phyloP scores from a whole-genome alignment of 2,888 invertebrate species.

The Chaitophorus viminalis region DNA sequence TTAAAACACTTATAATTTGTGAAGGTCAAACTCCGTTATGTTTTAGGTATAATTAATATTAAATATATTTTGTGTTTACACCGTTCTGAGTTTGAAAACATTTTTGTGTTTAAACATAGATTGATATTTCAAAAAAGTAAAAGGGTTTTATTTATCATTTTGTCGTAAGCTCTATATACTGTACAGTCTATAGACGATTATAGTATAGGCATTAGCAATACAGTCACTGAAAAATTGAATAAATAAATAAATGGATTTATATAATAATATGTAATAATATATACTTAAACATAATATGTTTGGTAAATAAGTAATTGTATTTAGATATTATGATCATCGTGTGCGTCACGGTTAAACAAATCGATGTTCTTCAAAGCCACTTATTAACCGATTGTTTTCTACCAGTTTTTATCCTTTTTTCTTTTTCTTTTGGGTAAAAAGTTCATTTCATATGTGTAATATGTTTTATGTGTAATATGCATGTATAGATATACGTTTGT shows the following conservation, averaged over 20 bases:
- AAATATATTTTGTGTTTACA: constrained; percentile 13
- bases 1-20: not conserved
- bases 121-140: not conserved
- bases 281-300: too few relatives aligned
- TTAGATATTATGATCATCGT: not conserved
- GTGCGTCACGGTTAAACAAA: not conserved
- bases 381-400: not conserved
- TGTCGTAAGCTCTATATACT: not conserved
- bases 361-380: not conserved
- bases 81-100: not conserved
- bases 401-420: not conserved
- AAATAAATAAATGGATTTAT: constrained; percentile 3
- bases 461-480: not conserved
- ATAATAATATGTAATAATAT: too few relatives aligned
- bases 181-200: too few relatives aligned
- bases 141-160: not conserved
- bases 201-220: too few relatives aligned
- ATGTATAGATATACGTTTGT: not conserved
- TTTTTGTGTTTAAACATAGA: constrained; percentile 4
- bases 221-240: not conserved
- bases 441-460: not conserved
- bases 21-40: not conserved
- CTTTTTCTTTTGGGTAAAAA: not conserved
- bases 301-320: not conserved
- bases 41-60: not conserved